Evolutionary conservation across 2,888 invertebrate genomes (phyloP), one percentile per base, ranked within the genome.

Genomic region (Drosophila demipolita): DNA sequence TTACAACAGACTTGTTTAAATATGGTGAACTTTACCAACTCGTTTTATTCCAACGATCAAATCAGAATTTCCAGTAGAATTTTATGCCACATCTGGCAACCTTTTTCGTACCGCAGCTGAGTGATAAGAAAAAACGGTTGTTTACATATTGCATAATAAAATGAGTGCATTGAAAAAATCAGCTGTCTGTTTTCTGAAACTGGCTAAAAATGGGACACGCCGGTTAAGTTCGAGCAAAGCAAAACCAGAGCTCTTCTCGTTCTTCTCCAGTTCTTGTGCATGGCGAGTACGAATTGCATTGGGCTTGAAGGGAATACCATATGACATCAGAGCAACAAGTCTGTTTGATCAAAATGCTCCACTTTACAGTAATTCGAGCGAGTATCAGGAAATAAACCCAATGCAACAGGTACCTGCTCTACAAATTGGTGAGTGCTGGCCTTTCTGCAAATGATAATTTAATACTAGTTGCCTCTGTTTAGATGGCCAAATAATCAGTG

Each of bases 351-450:
- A 12, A 91, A 95, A 95, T 17, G 97, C 96, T 0, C 97, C 97
- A 23, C 96, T 97, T 88, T 96, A 97, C 87, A 97, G 96, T 91
- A 96, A 96, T 20, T 82, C 71, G 90, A 97, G 97, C 94, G 97
- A 98, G 90, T 98, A 96, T 91, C 94, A 96, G 82, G 96, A 96
- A 90, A 94, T 98, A 29, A 99, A 99, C 93, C 98, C 99, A 0
- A 97, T 98, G 97, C 97, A 97, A 90, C 98, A 98, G 93, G 98
- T 99, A 20, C 99, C 99, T 45, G 96, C 98, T 0, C 94, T 99
- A 66, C 95, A 96, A 89, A 97, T 98, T 88, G 94, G 97, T 97
- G 94, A 94, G 79, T 82, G 33, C n/a, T 12, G 9, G 1, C 2
- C 2, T 20, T 0, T 38, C 0, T 7, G 12, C 5, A 20, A 23